Evolutionary conservation across 1,140 invertebrate species (phyloP).

Genomic region (Prorops nasuta): DNA sequence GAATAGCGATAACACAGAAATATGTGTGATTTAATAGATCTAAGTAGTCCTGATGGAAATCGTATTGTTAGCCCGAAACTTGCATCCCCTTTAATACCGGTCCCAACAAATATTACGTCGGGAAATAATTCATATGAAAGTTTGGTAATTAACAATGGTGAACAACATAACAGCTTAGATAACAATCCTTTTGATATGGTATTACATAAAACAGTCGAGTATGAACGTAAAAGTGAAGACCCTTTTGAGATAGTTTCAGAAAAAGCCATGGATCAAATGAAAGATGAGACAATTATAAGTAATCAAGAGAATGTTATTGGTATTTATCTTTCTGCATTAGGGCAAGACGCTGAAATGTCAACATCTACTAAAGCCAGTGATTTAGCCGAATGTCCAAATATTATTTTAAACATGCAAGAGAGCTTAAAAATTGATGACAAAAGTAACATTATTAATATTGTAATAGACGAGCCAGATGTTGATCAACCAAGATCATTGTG

Average conservation of each 20-base stretch:
- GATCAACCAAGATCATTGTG: too few species aligned
- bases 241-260: constrained; percentile 43
- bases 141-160: background rate
- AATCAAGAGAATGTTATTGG: constrained; percentile 4
- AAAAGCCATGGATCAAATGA: constrained; percentile 25
- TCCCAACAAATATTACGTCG: constrained; percentile 13
- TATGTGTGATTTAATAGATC: constrained; percentile 44
- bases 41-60: constrained; percentile 29
- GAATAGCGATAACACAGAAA: too few species aligned
- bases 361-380: constrained; percentile 7
- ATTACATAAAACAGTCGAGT: constrained; percentile 35
- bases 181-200: constrained; percentile 47
- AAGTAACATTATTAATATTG: too few species aligned
- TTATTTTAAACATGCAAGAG: too few species aligned
- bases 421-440: too few species aligned
- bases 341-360: constrained; percentile 8
- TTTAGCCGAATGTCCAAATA: background rate
- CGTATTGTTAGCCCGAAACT: constrained; percentile 9
- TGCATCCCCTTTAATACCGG: constrained; percentile 39
- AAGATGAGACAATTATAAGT: too few species aligned
- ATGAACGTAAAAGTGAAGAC: constrained; percentile 38
- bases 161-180: constrained; percentile 27
- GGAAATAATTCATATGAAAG: background rate
- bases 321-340: background rate
- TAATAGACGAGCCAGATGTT: too few species aligned